phyloP scores from a whole-genome alignment of 2,888 invertebrate species.

The Caenorhabditis sp. region DNA sequence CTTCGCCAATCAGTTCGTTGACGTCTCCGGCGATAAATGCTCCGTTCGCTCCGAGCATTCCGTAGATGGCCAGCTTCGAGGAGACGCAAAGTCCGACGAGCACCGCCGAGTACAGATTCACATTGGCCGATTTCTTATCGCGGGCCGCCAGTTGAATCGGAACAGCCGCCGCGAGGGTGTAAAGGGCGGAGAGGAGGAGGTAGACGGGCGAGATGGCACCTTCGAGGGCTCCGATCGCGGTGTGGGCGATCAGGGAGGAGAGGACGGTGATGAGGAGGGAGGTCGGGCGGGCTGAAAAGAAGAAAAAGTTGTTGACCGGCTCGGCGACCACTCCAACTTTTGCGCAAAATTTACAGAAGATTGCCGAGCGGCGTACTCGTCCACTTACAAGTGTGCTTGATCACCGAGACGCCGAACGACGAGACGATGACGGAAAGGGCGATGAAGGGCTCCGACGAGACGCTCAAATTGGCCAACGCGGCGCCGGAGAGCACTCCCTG shows the following conservation, averaged over 20 bases:
- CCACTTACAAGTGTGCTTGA: conserved; percentile 8
- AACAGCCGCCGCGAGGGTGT: conserved; percentile 33
- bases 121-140: conserved; percentile 21
- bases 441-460: conserved; percentile 30
- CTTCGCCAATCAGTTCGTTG: neutral
- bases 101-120: conserved; percentile 28
- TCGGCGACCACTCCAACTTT: too few species aligned
- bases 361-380: too few species aligned
- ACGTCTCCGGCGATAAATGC: neutral
- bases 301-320: neutral
- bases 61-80: conserved; percentile 28
- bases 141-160: conserved; percentile 39
- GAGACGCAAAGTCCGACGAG: conserved; percentile 22
- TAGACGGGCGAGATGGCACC: conserved; percentile 29
- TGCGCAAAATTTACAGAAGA: neutral
- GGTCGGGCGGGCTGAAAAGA: conserved; percentile 17
- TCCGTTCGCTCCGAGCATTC: conserved; percentile 18
- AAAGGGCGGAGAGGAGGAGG: conserved; percentile 19
- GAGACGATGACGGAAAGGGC: conserved; percentile 26
- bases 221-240: conserved; percentile 25
- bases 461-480: conserved; percentile 12
- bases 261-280: conserved; percentile 11
- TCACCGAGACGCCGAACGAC: conserved; percentile 23
- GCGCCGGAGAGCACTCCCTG: conserved; percentile 39
- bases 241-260: conserved; percentile 25